Percentiles rank a stretch among this genome's conserved stretches.
These are phyloP conservation scores for Phylloscopus whistleri DNA, from an alignment of 2,113 vertebrate genomes.

Conservation along the genomic window DNA sequence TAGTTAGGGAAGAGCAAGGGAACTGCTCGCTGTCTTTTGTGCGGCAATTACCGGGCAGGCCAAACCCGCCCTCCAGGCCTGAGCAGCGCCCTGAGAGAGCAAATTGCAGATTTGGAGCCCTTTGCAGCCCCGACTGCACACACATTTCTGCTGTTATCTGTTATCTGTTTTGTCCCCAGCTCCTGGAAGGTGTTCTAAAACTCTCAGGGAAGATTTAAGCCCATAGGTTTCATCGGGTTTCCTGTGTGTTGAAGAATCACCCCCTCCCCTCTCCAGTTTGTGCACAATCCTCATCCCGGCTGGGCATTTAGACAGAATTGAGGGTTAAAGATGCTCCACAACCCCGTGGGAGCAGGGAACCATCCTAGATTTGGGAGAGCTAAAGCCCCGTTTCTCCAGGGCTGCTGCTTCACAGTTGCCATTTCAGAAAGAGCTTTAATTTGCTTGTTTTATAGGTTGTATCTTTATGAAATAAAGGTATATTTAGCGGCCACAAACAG, in stretches of 20 bases:
- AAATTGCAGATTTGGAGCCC: not conserved
- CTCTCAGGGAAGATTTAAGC: not conserved
- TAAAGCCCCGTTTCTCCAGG: not conserved
- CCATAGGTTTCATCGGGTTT: accelerated
- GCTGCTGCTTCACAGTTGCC: not conserved
- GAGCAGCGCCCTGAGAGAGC: not conserved
- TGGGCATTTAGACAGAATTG: not conserved
- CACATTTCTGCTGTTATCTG: not conserved
- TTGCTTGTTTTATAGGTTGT: slow-evolving; percentile 63
- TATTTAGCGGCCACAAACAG: slow-evolving; percentile 69
- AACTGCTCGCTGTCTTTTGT: slow-evolving; percentile 73
- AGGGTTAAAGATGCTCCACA: not conserved
- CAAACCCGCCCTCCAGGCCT: slow-evolving; percentile 45
- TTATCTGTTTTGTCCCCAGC: too few relatives aligned
- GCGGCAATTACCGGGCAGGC: slow-evolving; percentile 59
- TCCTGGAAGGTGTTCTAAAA: not conserved
- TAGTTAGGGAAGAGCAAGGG: slow-evolving; percentile 55
- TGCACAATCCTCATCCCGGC: accelerated
- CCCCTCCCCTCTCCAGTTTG: accelerated
- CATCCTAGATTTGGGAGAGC: not conserved
- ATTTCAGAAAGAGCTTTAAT: slow-evolving; percentile 40
- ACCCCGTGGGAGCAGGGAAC: accelerated
- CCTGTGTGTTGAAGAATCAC: accelerated
- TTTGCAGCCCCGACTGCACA: not conserved
- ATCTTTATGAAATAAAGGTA: slow-evolving; percentile 75